Evolutionary conservation across 2,113 vertebrate species (phyloP), one percentile per base, ranked within the genome.

Genomic region (Euleptes europaea): DNA sequence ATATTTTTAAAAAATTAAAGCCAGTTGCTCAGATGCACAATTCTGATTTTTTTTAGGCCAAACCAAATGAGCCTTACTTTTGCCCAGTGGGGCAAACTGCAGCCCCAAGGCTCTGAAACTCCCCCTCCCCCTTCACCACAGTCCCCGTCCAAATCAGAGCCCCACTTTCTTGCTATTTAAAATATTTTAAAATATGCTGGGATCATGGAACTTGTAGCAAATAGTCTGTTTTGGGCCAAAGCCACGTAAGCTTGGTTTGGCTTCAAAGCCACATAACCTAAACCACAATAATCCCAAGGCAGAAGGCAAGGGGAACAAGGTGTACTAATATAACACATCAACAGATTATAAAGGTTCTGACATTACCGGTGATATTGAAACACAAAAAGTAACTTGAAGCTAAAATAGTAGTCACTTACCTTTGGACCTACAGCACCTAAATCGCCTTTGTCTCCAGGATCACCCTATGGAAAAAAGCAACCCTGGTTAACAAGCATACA

Each of bases 361-460:
- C n/a, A 60, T 60, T 6, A 10, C 35, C 8, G n/a, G 51, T 28
- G n/a, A 15, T 31, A 63, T 11, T 10, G 42, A 47, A 80, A 47
- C 14, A 14, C 49, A 78, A 14, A 26, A 8, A 42, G 21, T 14
- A 80, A 47, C 28, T 5, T 42, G 4, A 87, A n/a, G 17, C 28
- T 84, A 66, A 88, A 82, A 86, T 13, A 7, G 69, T 78, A 23
- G 0, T 74, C 60, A 96, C 97, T 96, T 86, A 99, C 99, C 95
- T 86, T 96, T 35, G 97, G 98, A 72, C 99, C 99, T 83, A 92
- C 47, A 57, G 91, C 89, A 88, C 99, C 99, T 9, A 93, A 75
- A 75, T 98, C 97, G 86, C 99, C 99, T 93, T 97, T 98, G 87
- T 98, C 97, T 92, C 99, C 99, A 92, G 84, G 90, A 80, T 99